These are phyloP conservation scores for Netelia fuscicornis DNA, from an alignment of 2,888 invertebrate species.

Conservation along the genomic window DNA sequence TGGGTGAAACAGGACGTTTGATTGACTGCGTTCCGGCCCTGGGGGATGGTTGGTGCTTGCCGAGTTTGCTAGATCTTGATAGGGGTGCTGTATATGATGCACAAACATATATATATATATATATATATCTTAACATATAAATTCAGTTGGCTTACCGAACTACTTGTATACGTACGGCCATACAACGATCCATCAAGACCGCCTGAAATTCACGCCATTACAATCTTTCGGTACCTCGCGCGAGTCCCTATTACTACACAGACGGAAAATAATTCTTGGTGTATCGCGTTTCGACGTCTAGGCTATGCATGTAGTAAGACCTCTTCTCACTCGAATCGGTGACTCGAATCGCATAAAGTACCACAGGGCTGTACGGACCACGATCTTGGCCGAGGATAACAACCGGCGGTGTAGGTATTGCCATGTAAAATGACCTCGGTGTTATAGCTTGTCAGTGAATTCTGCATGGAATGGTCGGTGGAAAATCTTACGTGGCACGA, in stretches of 20 bases:
- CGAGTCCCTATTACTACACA: background rate
- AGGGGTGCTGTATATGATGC: slow-evolving; percentile 16
- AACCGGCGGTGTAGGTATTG: no score
- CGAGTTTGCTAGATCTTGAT: slow-evolving; percentile 56
- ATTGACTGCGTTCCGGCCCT: slow-evolving; percentile 62
- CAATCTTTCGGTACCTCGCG: slow-evolving; percentile 8
- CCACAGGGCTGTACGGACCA: no score
- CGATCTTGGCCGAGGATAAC: no score
- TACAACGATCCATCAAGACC: slow-evolving; percentile 43
- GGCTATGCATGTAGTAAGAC: no score
- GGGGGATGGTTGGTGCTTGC: slow-evolving; percentile 49
- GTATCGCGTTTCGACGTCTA: no score
- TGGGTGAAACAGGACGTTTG: slow-evolving; percentile 63
- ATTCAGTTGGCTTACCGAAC: slow-evolving; percentile 46
- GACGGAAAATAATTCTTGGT: no score
- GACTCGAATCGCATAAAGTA: no score
- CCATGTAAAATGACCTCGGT: no score
- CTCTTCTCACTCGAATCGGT: no score
- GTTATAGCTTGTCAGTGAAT: no score
- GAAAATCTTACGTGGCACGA: no score
- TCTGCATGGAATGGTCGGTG: no score
- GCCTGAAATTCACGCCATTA: slow-evolving; percentile 34
- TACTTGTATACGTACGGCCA: slow-evolving; percentile 12
- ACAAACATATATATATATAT: background rate
- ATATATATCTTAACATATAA: background rate